phyloP scores from a whole-genome alignment of 1,140 invertebrate species.

The Copidosoma floridanum region DNA sequence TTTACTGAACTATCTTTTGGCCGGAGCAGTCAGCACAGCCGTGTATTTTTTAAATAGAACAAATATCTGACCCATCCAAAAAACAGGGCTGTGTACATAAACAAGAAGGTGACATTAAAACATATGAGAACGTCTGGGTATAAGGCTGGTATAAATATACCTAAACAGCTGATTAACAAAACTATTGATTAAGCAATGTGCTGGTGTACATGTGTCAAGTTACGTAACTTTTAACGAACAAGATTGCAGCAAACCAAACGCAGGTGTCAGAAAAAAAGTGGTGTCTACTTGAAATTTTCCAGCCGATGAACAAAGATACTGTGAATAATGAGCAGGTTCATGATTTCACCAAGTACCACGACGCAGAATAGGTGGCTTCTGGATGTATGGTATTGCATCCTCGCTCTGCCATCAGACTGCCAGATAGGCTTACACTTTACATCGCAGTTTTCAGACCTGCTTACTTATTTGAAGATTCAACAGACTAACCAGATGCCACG shows the following conservation, averaged over 20 bases:
- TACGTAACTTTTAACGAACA: not conserved
- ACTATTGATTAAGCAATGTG: conserved; percentile 16
- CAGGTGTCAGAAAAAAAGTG: not conserved
- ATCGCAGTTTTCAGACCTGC: not conserved
- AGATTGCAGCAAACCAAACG: not conserved
- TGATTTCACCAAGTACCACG: not conserved
- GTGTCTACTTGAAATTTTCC: not conserved
- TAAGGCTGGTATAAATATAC: conserved; percentile 13
- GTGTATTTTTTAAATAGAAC: not conserved
- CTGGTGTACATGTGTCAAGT: too few species aligned
- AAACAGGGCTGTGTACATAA: not conserved
- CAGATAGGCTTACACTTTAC: too few species aligned
- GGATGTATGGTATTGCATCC: too few species aligned
- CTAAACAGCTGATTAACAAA: conserved; percentile 22
- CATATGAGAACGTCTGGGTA: conserved; percentile 21
- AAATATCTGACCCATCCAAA: not conserved
- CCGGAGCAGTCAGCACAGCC: too few species aligned
- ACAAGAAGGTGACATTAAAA: not conserved
- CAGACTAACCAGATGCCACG: conserved; percentile 20
- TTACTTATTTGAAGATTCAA: conserved; percentile 25
- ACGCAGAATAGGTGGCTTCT: not conserved
- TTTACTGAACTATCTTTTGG: too few species aligned
- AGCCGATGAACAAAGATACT: too few species aligned
- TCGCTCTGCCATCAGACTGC: too few species aligned
- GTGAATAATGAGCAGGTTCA: too few species aligned